These are phyloP conservation scores for Silurus glanis DNA, from an alignment of 2,113 vertebrate genomes.

Conservation along the genomic window DNA sequence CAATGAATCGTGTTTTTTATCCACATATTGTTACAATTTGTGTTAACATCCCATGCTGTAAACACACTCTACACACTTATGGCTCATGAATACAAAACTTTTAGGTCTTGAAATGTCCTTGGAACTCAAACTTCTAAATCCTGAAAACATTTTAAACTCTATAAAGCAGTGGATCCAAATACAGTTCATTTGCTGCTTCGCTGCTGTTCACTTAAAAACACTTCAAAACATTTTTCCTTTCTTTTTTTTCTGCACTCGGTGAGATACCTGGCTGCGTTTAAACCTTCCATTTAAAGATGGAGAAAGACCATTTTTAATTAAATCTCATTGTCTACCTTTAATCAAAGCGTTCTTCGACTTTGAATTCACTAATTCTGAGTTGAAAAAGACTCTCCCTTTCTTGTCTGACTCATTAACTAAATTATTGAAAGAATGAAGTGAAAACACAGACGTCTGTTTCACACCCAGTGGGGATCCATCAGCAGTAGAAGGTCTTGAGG, in stretches of 20 bases:
- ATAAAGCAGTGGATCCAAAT: not conserved
- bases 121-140: not conserved
- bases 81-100: not conserved
- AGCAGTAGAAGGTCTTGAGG: constrained; percentile 1
- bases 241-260: not conserved
- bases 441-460: constrained; percentile 31
- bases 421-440: constrained; percentile 12
- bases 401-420: constrained; percentile 34
- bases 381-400: constrained; percentile 17
- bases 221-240: not conserved
- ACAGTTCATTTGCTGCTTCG: not conserved
- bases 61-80: not conserved
- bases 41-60: not conserved
- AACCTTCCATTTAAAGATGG: constrained; percentile 22
- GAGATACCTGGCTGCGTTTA: constrained; percentile 30
- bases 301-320: constrained; percentile 23
- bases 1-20: not conserved
- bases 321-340: constrained; percentile 39
- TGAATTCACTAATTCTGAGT: constrained; percentile 13
- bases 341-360: constrained; percentile 32
- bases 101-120: not conserved
- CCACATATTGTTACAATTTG: not conserved
- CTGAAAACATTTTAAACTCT: not conserved
- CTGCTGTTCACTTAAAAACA: constrained; percentile 22
- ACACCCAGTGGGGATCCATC: constrained; percentile 21